These are phyloP conservation scores for Brachyptera putata DNA, from an alignment of 2,888 invertebrate species.

Conservation along the genomic window DNA sequence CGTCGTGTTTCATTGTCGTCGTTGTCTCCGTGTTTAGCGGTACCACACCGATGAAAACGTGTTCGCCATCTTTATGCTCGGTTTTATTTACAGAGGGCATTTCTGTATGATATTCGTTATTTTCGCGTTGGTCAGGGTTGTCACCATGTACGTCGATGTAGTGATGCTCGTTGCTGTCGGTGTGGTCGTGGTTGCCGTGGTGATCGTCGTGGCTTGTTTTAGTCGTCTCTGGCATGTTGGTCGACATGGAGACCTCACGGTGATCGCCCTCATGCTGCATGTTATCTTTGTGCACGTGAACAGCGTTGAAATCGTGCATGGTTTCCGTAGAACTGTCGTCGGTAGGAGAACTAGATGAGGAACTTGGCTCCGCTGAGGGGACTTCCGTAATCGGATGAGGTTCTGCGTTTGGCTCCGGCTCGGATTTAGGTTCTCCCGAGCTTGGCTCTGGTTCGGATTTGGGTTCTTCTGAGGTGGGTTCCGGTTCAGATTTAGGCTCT, in stretches of 20 bases:
- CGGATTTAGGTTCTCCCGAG: slow-evolving; percentile 18
- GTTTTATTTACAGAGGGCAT: too few species aligned
- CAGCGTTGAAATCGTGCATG: too few species aligned
- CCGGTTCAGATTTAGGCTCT: slow-evolving; percentile 21
- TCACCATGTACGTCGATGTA: background rate
- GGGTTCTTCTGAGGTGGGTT: slow-evolving; percentile 24
- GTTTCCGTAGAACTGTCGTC: too few species aligned
- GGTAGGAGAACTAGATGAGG: slow-evolving; percentile 37
- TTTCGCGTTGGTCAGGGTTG: too few species aligned
- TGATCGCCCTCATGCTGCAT: too few species aligned
- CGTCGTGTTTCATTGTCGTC: too few species aligned
- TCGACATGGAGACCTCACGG: too few species aligned
- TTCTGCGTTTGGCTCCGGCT: slow-evolving; percentile 37
- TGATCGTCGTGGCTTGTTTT: background rate
- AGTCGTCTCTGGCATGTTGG: background rate
- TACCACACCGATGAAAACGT: too few species aligned
- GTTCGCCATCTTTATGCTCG: too few species aligned
- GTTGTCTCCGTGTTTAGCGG: too few species aligned
- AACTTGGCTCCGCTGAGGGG: slow-evolving; percentile 40
- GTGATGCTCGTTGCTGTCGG: background rate
- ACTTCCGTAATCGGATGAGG: slow-evolving; percentile 33
- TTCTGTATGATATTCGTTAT: too few species aligned
- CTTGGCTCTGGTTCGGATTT: slow-evolving; percentile 15
- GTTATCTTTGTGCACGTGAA: too few species aligned
- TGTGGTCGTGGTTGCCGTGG: background rate